A percentile compares a stretch with the other conserved stretches of the same genome.
Conservation (phyloP, 2,113 vertebrate genomes). For the Forbesichthys papilliferus region DNA sequence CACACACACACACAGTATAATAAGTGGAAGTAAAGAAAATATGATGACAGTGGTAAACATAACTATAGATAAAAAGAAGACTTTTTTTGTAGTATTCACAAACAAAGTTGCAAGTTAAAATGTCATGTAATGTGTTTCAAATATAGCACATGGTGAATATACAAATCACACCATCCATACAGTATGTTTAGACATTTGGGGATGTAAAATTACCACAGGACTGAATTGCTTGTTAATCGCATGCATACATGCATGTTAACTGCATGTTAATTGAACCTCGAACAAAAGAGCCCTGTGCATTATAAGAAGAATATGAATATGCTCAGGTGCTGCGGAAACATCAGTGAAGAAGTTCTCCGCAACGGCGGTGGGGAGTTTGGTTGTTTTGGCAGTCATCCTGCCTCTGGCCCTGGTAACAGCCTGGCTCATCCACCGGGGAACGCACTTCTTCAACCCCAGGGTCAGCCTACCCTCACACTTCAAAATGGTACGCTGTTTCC, state of each 20-base stretch:
- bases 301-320: background rate
- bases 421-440: constrained; percentile 16
- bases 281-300: constrained; percentile 17
- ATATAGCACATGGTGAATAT: background rate
- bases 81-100: background rate
- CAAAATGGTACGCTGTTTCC: constrained; percentile 12
- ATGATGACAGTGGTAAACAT: background rate
- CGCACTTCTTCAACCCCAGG: constrained; percentile 17
- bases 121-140: background rate
- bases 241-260: background rate
- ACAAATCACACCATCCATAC: background rate
- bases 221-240: constrained; percentile 11
- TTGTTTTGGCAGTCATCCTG: constrained; percentile 1
- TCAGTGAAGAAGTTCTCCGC: background rate
- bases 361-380: constrained; percentile 7
- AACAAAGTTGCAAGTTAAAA: background rate
- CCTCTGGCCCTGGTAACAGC: constrained; percentile 1
- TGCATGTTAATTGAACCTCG: constrained; percentile 10
- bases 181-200: background rate
- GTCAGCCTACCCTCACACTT: constrained; percentile 32
- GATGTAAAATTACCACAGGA: background rate
- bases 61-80: background rate
- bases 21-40: background rate
- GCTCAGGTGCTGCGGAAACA: background rate
- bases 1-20: background rate